A percentile compares a stretch with the other conserved stretches of the same genome.
phyloP scores from a whole-genome alignment of 2,113 vertebrate genomes.

The Chloebia gouldiae region DNA sequence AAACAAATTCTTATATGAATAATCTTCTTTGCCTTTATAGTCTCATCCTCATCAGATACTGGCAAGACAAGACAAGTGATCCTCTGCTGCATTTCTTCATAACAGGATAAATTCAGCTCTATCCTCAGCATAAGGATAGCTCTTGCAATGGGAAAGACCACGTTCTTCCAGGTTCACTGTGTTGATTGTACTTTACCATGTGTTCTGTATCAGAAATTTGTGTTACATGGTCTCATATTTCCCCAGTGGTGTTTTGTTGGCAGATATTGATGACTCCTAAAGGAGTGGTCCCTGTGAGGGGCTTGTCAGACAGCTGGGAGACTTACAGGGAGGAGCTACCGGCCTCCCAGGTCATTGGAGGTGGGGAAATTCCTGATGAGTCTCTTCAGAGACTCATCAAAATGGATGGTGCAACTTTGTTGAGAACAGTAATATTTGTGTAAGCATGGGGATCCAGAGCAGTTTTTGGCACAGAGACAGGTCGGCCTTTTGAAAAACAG shows the following conservation, averaged over 20 bases:
- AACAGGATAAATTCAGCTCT: neutral
- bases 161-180: neutral
- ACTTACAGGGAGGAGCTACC: neutral
- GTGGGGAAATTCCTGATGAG: neutral
- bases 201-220: neutral
- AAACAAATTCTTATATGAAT: neutral
- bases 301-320: neutral
- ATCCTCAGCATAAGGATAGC: neutral
- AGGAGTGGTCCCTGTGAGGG: neutral
- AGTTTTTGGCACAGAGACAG: neutral
- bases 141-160: neutral
- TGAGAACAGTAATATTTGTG: neutral
- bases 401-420: neutral
- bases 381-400: neutral
- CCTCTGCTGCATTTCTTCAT: neutral
- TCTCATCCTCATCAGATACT: neutral
- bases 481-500: neutral
- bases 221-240: neutral
- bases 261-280: neutral
- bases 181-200: fast-evolving
- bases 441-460: neutral
- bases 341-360: neutral
- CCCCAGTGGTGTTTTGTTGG: neutral
- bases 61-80: neutral
- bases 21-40: neutral